phyloP scores from a whole-genome alignment of 1,140 invertebrate species.

The Hylyphantes graminicola region DNA sequence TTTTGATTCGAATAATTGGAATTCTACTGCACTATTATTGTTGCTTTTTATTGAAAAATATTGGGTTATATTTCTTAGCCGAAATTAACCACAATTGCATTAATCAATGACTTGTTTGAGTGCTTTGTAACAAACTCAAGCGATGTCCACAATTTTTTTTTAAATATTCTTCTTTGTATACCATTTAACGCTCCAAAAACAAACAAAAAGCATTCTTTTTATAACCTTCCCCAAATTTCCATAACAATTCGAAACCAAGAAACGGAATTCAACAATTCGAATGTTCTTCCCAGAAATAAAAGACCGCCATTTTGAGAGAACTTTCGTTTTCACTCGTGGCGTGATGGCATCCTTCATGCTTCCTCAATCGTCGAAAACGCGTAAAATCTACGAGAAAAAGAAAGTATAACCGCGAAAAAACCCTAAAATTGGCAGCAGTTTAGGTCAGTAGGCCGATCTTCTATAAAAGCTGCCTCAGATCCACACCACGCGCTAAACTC shows the following conservation, averaged over 20 bases:
- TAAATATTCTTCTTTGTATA: not conserved
- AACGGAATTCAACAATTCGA: constrained; percentile 2
- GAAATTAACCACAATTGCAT: no score
- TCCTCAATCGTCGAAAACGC: constrained; percentile 25
- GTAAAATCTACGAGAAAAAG: constrained; percentile 29
- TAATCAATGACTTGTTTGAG: no score
- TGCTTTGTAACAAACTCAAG: not conserved
- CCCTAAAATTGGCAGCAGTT: constrained; percentile 31
- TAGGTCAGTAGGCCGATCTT: constrained; percentile 46
- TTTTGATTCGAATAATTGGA: no score
- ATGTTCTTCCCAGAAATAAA: not conserved
- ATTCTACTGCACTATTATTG: no score
- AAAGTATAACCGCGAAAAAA: not conserved
- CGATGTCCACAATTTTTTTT: not conserved
- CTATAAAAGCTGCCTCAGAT: constrained; percentile 33
- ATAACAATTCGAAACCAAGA: not conserved
- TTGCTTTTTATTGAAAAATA: no score
- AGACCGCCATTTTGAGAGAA: constrained; percentile 25
- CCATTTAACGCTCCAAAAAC: not conserved
- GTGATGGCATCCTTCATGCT: constrained; percentile 12
- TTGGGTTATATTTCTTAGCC: no score
- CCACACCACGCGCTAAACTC: not conserved
- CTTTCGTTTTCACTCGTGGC: constrained; percentile 37
- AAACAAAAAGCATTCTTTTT: not conserved
- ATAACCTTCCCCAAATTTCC: not conserved